Evolutionary conservation across 2,888 invertebrate genomes (phyloP).

Genomic region (Drosophila subquinaria): DNA sequence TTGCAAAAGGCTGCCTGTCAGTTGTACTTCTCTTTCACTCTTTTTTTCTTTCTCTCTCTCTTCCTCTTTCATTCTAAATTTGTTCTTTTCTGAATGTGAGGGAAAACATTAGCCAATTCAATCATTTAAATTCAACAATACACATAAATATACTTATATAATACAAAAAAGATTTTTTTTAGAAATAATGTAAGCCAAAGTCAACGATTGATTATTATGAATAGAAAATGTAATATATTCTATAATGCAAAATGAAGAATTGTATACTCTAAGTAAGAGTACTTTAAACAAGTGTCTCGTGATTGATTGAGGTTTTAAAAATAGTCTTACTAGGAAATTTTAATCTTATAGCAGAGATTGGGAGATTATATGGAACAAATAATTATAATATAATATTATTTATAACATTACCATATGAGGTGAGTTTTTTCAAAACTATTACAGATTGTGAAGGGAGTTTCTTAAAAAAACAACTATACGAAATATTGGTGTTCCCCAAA

Average conservation of each 20-base stretch:
- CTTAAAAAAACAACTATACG: too few species aligned
- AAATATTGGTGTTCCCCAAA: too few species aligned
- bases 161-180: conserved; percentile 14
- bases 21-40: conserved; percentile 9
- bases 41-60: conserved; percentile 7
- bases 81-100: neutral
- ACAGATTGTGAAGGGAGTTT: too few species aligned
- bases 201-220: conserved; percentile 51
- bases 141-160: conserved; percentile 62
- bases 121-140: conserved; percentile 77
- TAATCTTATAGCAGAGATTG: neutral
- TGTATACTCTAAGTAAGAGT: conserved; percentile 29
- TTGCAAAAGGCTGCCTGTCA: conserved; percentile 64
- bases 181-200: conserved; percentile 44
- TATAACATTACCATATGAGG: too few species aligned
- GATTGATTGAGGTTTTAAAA: neutral
- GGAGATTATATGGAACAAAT: too few species aligned
- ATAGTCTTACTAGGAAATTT: too few species aligned
- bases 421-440: too few species aligned
- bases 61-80: neutral
- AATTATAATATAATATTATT: too few species aligned
- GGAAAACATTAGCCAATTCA: conserved; percentile 67
- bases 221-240: conserved; percentile 31
- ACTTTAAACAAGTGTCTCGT: neutral
- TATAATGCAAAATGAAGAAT: conserved; percentile 21